Percentiles rank a stretch among this genome's conserved stretches.
These are phyloP conservation scores for Anas platyrhynchos DNA, from an alignment of 2,113 vertebrate genomes.

Conservation along the genomic window DNA sequence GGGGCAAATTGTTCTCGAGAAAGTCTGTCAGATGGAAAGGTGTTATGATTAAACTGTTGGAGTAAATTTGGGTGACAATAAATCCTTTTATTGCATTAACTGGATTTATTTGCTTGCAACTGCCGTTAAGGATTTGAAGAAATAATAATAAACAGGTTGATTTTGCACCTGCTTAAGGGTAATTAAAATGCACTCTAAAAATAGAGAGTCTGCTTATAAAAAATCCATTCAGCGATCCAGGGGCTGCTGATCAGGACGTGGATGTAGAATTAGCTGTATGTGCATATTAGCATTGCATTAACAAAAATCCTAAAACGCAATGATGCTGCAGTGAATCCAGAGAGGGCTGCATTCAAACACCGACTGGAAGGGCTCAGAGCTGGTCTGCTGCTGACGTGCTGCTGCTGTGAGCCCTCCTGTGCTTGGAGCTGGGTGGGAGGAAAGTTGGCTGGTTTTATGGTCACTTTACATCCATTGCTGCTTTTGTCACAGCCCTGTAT, in stretches of 20 bases:
- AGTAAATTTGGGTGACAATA: constrained; percentile 79
- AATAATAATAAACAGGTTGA: constrained; percentile 77
- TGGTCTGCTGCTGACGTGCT: neutral
- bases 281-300: neutral
- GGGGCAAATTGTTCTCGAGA: constrained; percentile 79
- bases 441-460: neutral
- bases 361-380: neutral
- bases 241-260: constrained; percentile 11
- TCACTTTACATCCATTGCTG: neutral
- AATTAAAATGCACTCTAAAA: constrained; percentile 75
- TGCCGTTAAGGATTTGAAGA: constrained; percentile 71
- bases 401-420: neutral
- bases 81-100: constrained; percentile 80
- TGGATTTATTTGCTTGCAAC: constrained; percentile 75
- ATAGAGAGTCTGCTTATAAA: constrained; percentile 44
- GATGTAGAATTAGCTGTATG: neutral
- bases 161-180: constrained; percentile 76
- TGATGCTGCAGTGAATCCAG: neutral
- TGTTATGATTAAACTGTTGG: constrained; percentile 79
- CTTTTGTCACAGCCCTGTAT: neutral
- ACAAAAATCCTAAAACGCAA: neutral
- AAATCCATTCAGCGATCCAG: neutral
- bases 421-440: no score
- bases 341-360: neutral
- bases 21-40: constrained; percentile 80